A percentile compares a stretch with the other conserved stretches of the same genome.
Evolutionary conservation across 1,140 invertebrate genomes (phyloP).

Genomic region (Nasonia vitripennis): DNA sequence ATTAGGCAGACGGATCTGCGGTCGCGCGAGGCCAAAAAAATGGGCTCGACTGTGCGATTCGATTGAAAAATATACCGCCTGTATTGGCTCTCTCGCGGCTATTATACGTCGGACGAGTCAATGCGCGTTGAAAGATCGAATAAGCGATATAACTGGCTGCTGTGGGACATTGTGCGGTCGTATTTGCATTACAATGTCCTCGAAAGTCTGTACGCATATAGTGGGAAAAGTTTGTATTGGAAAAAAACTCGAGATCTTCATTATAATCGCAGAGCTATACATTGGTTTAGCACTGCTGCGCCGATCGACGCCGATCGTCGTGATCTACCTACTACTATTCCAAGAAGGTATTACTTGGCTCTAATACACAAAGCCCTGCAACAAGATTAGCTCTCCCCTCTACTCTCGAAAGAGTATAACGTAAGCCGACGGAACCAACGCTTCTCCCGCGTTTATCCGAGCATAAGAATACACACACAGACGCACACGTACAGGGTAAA

Average conservation of each 20-base stretch:
- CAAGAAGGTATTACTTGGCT: background rate
- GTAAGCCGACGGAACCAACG: background rate
- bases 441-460: background rate
- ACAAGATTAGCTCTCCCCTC: background rate
- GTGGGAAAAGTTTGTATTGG: background rate
- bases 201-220: background rate
- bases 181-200: background rate
- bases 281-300: background rate
- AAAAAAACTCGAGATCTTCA: background rate
- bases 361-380: background rate
- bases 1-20: conserved; percentile 16
- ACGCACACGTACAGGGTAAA: background rate
- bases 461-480: background rate
- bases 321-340: background rate
- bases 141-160: too few species aligned
- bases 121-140: background rate
- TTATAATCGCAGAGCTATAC: background rate
- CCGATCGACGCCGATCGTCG: background rate
- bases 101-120: background rate
- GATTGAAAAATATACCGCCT: conserved; percentile 10
- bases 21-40: background rate
- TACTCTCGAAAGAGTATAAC: background rate
- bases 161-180: background rate
- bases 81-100: background rate
- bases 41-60: background rate